Evolutionary conservation across 2,797 vertebrate genomes (phyloP), one percentile per base, ranked within the genome.

Genomic region (Rhinella marina): DNA sequence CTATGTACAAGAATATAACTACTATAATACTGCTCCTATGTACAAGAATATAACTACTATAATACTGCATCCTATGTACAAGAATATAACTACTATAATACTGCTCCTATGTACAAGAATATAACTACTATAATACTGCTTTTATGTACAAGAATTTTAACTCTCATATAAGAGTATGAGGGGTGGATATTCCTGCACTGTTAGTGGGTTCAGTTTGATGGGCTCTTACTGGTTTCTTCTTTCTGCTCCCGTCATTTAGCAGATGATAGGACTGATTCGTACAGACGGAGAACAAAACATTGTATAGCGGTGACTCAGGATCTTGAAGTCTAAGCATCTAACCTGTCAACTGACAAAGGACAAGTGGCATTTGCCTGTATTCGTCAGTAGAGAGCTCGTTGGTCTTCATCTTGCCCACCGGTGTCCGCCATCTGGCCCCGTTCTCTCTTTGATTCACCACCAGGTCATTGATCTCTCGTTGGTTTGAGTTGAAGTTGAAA

Each of bases 401-500:
- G 59, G 14, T 8, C 62, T 52, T 19, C 25, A 21, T 32, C 9
- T 56, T 54, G 81, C 41, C 81, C 81, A 84, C 32, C 78, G 4
- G 10, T 59, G 23, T 73, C 29, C 73, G 57, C 27, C 50, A 17
- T 8, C 29, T 29, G n/a, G 32, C 50, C 59, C 13, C n/a, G 27
- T 64, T 79, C 66, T 29, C 77, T 75, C 77, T 41, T 61, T 80
- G 52, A 50, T 70, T 59, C 75, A 61, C 75, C 80, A 57, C 29
- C 54, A 57, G 64, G 54, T 57, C 54, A 77, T 56, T 62, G 78
- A 52, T 80, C 77, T 68, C 6, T 1, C 57, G 68, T 56, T 72
- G 66, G 68, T 21, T n/a, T 23, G 23, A 68, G 25, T 11, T 13
- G 59, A 89, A 89, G 72, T 89, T 89, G 29, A 86, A 89, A 89